Percentiles rank a stretch among this genome's conserved stretches.
Evolutionary conservation across 2,888 invertebrate genomes (phyloP).

Genomic region (Oligia latruncula): DNA sequence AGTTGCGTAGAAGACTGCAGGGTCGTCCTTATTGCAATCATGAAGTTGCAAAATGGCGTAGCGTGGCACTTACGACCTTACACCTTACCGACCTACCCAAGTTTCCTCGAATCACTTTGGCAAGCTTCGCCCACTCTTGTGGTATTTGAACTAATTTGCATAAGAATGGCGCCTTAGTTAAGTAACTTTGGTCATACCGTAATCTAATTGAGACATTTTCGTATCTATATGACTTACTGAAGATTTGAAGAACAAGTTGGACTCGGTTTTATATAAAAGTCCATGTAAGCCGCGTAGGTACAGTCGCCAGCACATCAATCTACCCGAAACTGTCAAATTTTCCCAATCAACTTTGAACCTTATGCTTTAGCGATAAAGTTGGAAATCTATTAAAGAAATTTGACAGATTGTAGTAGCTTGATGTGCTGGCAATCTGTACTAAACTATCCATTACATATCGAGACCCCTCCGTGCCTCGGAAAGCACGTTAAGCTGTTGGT

Average conservation of each 20-base stretch:
- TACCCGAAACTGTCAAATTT: no score
- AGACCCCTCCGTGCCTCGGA: neutral
- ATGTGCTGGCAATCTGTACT: no score
- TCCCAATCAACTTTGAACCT: no score
- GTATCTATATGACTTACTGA: slow-evolving; percentile 14
- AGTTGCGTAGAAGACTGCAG: no score
- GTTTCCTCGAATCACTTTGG: slow-evolving; percentile 38
- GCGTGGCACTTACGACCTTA: neutral
- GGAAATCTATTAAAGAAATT: no score
- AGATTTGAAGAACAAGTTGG: slow-evolving; percentile 1
- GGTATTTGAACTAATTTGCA: slow-evolving; percentile 48
- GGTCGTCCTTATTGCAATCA: neutral
- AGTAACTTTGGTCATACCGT: slow-evolving; percentile 31
- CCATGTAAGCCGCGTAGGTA: neutral
- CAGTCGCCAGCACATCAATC: no score
- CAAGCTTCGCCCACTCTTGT: slow-evolving; percentile 44
- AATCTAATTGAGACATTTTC: slow-evolving; percentile 47
- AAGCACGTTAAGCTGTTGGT: neutral
- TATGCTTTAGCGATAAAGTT: no score
- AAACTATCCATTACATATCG: neutral
- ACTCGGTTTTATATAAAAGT: neutral
- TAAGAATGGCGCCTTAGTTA: slow-evolving; percentile 16
- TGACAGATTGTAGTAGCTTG: no score
- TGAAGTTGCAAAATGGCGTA: neutral
- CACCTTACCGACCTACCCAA: neutral